Conservation (phyloP, 2,797 vertebrate genomes). For the Sebastolobus altivelis region DNA sequence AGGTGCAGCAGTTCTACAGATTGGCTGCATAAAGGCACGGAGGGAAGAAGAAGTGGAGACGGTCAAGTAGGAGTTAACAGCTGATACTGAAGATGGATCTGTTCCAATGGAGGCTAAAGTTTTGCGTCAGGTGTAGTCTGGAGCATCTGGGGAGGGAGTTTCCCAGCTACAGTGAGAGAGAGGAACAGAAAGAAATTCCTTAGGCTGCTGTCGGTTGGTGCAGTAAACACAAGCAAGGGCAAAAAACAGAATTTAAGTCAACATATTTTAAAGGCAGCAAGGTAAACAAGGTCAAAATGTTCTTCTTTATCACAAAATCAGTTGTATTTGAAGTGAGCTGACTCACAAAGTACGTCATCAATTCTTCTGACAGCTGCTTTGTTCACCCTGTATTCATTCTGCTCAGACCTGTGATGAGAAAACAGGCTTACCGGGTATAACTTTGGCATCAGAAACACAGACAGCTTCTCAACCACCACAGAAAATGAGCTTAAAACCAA, state of each 20-base stretch:
- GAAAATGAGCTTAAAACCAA: slow-evolving; percentile 63
- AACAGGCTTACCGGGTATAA: background rate
- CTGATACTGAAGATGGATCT: slow-evolving; percentile 32
- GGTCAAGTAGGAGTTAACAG: background rate
- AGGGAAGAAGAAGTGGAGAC: background rate
- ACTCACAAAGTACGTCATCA: slow-evolving; percentile 53
- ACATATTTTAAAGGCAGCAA: background rate
- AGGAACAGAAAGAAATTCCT: slow-evolving; percentile 23
- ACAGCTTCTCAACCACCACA: slow-evolving; percentile 27
- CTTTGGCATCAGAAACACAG: slow-evolving; percentile 22
- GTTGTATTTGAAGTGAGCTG: background rate
- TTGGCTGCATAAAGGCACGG: background rate
- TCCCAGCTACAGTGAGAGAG: slow-evolving; percentile 63
- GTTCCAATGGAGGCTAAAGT: slow-evolving; percentile 66
- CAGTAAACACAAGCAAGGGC: background rate
- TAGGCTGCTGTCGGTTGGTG: background rate
- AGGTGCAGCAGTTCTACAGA: background rate
- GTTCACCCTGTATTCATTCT: slow-evolving; percentile 76
- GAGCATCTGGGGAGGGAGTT: slow-evolving; percentile 69
- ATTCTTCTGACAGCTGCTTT: slow-evolving; percentile 72
- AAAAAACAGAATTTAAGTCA: background rate
- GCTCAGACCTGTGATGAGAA: slow-evolving; percentile 70
- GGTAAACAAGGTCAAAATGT: background rate
- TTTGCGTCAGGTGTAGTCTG: slow-evolving; percentile 66
- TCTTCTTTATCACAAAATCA: background rate